A percentile compares a stretch with the other conserved stretches of the same genome.
These are phyloP conservation scores for Sebastolobus alascanus DNA, from an alignment of 2,797 vertebrate genomes.

Conservation along the genomic window DNA sequence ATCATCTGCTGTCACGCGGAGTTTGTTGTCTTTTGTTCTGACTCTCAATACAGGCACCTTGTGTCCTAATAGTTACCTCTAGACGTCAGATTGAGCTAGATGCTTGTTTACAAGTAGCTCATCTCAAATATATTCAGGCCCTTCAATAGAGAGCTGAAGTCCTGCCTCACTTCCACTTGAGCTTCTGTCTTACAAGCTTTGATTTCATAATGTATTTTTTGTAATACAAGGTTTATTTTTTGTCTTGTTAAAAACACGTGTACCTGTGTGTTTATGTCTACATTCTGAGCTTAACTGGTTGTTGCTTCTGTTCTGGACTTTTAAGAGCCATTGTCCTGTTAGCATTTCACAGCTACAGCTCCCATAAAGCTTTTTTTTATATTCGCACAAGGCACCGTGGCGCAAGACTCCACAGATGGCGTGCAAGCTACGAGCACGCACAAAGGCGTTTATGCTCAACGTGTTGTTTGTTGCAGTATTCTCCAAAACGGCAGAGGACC, in stretches of 20 bases:
- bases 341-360: neutral
- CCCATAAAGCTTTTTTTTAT: neutral
- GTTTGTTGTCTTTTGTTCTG: conserved; percentile 23
- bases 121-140: neutral
- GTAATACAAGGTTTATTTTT: neutral
- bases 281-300: neutral
- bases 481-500: too few relatives aligned
- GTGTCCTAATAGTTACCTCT: conserved; percentile 22
- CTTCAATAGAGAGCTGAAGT: neutral
- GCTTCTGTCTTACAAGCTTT: neutral
- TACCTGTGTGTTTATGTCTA: too few relatives aligned
- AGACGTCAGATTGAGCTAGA: neutral
- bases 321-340: neutral
- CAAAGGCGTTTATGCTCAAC: too few relatives aligned
- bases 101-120: neutral
- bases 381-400: too few relatives aligned
- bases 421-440: too few relatives aligned
- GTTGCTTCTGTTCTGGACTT: neutral
- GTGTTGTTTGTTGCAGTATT: too few relatives aligned
- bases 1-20: conserved; percentile 15
- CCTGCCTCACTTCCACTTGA: neutral
- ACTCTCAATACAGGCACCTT: neutral
- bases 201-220: neutral
- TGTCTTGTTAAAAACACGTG: neutral
- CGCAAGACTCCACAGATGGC: too few relatives aligned